These are phyloP conservation scores for Dolichallabes microphthalmus DNA, from an alignment of 2,113 vertebrate genomes.

Conservation along the genomic window DNA sequence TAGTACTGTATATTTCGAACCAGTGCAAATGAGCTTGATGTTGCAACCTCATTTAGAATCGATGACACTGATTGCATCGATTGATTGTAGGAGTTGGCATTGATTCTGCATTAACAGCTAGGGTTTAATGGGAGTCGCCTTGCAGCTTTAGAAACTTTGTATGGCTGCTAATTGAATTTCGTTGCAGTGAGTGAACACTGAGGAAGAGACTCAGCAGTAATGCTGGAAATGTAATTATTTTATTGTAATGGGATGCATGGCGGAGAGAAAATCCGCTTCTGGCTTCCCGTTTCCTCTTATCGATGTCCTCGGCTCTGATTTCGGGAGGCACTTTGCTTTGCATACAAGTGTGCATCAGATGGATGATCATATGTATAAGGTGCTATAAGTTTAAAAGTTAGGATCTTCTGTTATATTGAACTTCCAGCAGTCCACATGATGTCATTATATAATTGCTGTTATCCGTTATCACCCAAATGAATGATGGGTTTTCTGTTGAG, in stretches of 20 bases:
- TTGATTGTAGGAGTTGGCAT: background rate
- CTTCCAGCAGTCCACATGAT: too few species aligned
- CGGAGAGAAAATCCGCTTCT: constrained; percentile 39
- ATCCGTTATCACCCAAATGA: too few species aligned
- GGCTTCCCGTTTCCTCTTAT: constrained; percentile 23
- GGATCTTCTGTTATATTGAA: too few species aligned
- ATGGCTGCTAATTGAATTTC: constrained; percentile 67
- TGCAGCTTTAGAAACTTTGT: constrained; percentile 56
- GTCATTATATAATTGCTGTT: too few species aligned
- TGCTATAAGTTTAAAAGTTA: constrained; percentile 1
- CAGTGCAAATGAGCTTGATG: background rate
- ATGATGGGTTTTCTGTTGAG: too few species aligned
- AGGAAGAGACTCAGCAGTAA: constrained; percentile 60
- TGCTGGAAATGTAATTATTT: constrained; percentile 67
- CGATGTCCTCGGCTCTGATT: constrained; percentile 22
- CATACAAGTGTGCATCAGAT: background rate
- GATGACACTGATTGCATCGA: constrained; percentile 2
- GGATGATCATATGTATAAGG: background rate
- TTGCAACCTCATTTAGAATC: constrained; percentile 8
- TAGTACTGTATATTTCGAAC: background rate
- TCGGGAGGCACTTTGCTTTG: background rate
- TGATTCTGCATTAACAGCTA: constrained; percentile 29
- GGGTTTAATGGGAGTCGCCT: constrained; percentile 1
- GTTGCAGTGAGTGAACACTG: constrained; percentile 64
- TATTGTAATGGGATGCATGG: constrained; percentile 62